Evolutionary conservation across 2,113 vertebrate genomes (phyloP), one percentile per base, ranked within the genome.

Genomic region (Ptyas mucosa): DNA sequence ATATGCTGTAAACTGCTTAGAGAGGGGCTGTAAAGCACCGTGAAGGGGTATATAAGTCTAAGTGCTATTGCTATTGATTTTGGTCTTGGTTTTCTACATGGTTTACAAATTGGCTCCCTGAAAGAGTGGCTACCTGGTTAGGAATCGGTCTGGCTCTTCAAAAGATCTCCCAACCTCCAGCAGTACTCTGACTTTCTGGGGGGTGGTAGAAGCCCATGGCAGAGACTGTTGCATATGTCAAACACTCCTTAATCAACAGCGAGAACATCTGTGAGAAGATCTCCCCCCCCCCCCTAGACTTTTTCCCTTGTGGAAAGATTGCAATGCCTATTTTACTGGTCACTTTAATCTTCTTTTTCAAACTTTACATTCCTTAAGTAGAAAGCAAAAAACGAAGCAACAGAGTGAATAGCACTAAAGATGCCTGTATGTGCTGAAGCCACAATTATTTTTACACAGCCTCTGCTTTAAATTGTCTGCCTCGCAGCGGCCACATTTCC

Each of bases 221-320:
- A 18, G 14, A 75, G n/a, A 81, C n/a, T 8, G n/a, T 39, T 81
- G 14, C 69, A 20, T 81, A 15, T 75, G n/a, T 75, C n/a, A 64
- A 64, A 14, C n/a, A 39, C 7, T 81, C 6, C 34, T 81, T 20
- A 39, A 2, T 15, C 34, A 81, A n/a, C n/a, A 39, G 69, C 0
- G 15, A 20, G 15, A 34, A 75, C 69, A 75, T 75, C 69, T 75
- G 34, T 75, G 1, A 20, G 20, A 20, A 81, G 69, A 20, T 34
- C 6, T 39, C 0, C 0, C 5, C 0, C 0, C 29, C 12, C 29
- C 29, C 8, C 8, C 15, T 0, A 29, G 69, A n/a, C 6, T 81
- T 75, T 18, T 75, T 75, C 64, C n/a, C 7, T 39, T 0, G 2
- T 75, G n/a, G 69, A 39, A 75, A 18, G n/a, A 39, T 39, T 75